Conservation (phyloP, 2,888 invertebrate genomes). For the Calameuta filiformis region DNA sequence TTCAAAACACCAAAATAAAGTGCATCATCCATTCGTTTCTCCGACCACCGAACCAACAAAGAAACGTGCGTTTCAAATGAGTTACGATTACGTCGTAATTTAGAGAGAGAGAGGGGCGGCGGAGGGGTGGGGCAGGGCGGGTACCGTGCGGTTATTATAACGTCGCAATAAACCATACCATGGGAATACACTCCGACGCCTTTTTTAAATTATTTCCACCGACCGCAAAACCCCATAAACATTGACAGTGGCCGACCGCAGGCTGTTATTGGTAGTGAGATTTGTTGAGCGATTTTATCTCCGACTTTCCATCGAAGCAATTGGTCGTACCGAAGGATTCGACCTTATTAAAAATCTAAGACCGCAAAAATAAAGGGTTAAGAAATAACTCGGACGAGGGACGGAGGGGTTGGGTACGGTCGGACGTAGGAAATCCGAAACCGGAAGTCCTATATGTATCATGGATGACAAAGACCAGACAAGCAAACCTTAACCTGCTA, state of each 20-base stretch:
- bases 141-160: conserved; percentile 29
- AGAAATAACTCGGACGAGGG: neutral
- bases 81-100: too few relatives aligned
- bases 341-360: neutral
- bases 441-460: neutral
- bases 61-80: too few relatives aligned
- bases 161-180: conserved; percentile 27
- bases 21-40: too few relatives aligned
- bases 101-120: neutral
- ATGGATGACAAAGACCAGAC: neutral
- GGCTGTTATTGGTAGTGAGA: conserved; percentile 55
- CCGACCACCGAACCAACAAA: too few relatives aligned
- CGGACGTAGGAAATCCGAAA: neutral
- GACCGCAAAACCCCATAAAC: conserved; percentile 59
- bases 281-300: conserved; percentile 47
- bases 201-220: conserved; percentile 52
- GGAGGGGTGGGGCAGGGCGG: too few relatives aligned
- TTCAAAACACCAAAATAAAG: too few relatives aligned
- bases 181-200: conserved; percentile 38
- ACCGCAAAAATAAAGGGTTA: neutral
- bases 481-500: neutral
- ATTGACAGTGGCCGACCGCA: conserved; percentile 58
- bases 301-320: neutral
- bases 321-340: neutral
- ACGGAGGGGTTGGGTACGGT: neutral